Evolutionary conservation across 2,888 invertebrate genomes (phyloP).

Genomic region (Dorcus parallelipipedus): DNA sequence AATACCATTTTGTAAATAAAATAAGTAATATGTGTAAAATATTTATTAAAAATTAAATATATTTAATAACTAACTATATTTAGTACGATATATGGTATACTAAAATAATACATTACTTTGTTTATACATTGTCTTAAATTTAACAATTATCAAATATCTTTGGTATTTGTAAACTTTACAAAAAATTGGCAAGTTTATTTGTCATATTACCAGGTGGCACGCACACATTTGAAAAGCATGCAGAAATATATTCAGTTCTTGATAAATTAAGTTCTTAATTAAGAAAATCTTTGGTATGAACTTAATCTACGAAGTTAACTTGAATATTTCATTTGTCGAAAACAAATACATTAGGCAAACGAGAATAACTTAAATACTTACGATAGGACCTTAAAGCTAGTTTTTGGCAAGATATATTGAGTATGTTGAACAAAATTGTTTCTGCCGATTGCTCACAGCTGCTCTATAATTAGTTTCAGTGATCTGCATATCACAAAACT

Average conservation of each 20-base stretch:
- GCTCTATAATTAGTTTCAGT: too few species aligned
- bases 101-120: conserved; percentile 30
- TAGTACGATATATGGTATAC: conserved; percentile 25
- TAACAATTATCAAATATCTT: conserved; percentile 39
- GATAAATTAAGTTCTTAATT: too few species aligned
- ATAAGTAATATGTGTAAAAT: conserved; percentile 29
- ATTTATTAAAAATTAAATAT: conserved; percentile 37
- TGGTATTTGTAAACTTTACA: conserved; percentile 38
- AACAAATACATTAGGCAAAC: too few species aligned
- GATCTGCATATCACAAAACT: too few species aligned
- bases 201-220: conserved; percentile 24
- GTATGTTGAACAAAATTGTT: too few species aligned
- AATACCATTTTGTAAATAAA: not conserved
- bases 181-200: conserved; percentile 18
- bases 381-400: too few species aligned
- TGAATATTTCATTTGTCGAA: too few species aligned
- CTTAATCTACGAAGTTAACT: too few species aligned
- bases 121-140: conserved; percentile 27
- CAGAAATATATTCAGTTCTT: not conserved
- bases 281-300: too few species aligned
- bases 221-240: conserved; percentile 2
- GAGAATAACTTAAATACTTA: too few species aligned
- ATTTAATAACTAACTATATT: conserved; percentile 18
- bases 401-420: too few species aligned
- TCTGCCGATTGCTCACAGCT: too few species aligned